Evolutionary conservation across 2,888 invertebrate genomes (phyloP), one percentile per base, ranked within the genome.

Genomic region (Dichetophora obliterata): DNA sequence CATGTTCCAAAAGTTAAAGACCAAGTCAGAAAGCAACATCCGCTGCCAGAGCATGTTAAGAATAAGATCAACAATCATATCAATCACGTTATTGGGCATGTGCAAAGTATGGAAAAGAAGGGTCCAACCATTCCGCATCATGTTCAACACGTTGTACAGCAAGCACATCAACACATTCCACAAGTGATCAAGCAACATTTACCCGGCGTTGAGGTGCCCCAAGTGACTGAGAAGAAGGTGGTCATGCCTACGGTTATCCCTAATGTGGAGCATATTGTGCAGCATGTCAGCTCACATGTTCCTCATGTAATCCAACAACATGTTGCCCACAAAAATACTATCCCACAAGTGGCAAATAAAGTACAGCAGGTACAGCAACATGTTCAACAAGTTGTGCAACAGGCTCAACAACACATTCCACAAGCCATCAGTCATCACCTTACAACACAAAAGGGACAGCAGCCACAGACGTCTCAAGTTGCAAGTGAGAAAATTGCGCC

Each of bases 1-100:
- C 71, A 78, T 68, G 37, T 76, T 74, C 77, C 80, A 75, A 78
- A 76, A 73, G 83, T 84, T 59, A 82, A 83, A 79, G 82, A n/a
- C n/a, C n/a, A 82, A 78, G 84, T 84, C 34, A 54, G 27, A n/a
- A 70, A 52, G 16, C 50, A 68, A 24, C 43, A n/a, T 6, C 43
- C 43, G n/a, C 50, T 34, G 34, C 6, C 63, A 34, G 63, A n/a
- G n/a, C 27, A 63, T 37, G 27, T 14, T 37, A 34, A 9, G 63
- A 5, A 31, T n/a, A 27, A 63, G 34, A 63, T 34, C 63, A 63
- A n/a, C 63, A 63, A 34, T 19, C 31, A 63, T 19, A 34, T n/a
- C 37, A 63, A n/a, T 11, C 16, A 63, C 11, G 43, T 43, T 43
- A 14, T 43, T 11, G 43, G 43, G 0, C 43, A 43, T 43, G 43